Evolutionary conservation across 2,797 vertebrate genomes (phyloP).

Genomic region (Australoheros facetus): DNA sequence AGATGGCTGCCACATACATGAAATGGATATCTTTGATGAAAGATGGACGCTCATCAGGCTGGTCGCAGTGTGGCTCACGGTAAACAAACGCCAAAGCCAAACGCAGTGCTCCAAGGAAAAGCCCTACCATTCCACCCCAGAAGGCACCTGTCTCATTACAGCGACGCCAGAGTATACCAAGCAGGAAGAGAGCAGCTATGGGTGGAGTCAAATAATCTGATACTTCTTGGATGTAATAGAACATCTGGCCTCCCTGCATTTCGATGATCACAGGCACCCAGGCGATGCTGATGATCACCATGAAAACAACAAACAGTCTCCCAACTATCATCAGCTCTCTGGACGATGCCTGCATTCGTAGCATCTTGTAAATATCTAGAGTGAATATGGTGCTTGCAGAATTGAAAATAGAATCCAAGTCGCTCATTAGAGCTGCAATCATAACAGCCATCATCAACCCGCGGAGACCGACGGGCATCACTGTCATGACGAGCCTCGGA

Average conservation of each 20-base stretch:
- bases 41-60: conserved; percentile 86
- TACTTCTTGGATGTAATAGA: conserved; percentile 95
- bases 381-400: conserved; percentile 98
- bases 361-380: conserved; percentile 91
- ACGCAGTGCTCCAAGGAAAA: conserved; percentile 84
- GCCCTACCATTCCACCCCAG: conserved; percentile 90
- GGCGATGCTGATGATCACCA: conserved; percentile 93
- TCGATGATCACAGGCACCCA: conserved; percentile 96
- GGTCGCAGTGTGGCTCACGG: conserved; percentile 87
- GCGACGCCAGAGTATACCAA: conserved; percentile 92
- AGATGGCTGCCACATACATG: conserved; percentile 91
- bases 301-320: conserved; percentile 89
- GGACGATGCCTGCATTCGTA: conserved; percentile 79
- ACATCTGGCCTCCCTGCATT: conserved; percentile 98
- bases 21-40: conserved; percentile 93
- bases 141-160: conserved; percentile 96
- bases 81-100: conserved; percentile 89
- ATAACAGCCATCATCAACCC: conserved; percentile 98
- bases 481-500: conserved; percentile 90
- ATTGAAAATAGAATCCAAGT: conserved; percentile 97
- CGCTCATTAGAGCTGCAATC: conserved; percentile 97
- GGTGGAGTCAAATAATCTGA: conserved; percentile 93
- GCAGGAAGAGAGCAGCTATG: conserved; percentile 92
- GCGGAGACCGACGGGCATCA: conserved; percentile 92
- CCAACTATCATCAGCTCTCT: conserved; percentile 91